Percentiles rank a stretch among this genome's conserved stretches.
phyloP scores from a whole-genome alignment of 2,888 invertebrate genomes.

The Lithosia quadra region DNA sequence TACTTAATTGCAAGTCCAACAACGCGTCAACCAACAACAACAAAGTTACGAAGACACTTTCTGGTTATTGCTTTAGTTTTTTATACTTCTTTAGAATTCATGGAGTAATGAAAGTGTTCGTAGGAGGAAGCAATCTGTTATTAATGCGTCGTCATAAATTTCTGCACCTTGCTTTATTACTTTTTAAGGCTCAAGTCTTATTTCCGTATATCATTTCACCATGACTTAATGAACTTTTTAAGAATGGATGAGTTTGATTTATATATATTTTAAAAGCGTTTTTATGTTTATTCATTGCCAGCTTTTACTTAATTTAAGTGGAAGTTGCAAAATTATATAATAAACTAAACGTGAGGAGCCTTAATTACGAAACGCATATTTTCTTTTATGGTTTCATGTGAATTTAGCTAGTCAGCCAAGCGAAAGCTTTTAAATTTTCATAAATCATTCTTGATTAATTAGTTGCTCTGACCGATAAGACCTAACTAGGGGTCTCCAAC shows the following conservation, averaged over 20 bases:
- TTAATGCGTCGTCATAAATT: neutral
- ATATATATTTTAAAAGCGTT: neutral
- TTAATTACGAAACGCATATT: neutral
- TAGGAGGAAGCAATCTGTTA: slow-evolving; percentile 4
- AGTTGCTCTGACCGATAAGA: neutral
- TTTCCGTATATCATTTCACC: neutral
- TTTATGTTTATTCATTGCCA: neutral
- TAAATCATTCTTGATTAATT: neutral
- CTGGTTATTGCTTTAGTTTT: neutral
- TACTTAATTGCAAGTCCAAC: neutral
- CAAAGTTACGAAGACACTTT: neutral
- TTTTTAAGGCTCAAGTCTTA: neutral
- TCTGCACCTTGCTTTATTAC: neutral
- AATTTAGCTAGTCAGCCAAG: neutral
- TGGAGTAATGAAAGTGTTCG: neutral
- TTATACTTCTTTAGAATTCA: neutral
- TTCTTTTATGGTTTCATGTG: neutral
- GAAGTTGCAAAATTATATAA: neutral
- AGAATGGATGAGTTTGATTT: neutral
- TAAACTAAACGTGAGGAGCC: slow-evolving; percentile 1
- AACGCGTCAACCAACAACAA: neutral
- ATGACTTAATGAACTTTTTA: neutral
- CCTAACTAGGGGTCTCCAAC: neutral
- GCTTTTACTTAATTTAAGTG: neutral
- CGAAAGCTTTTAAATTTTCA: neutral